Evolutionary conservation across 2,113 vertebrate species (phyloP), one percentile per base, ranked within the genome.

Genomic region (Leptocoma aspasia): DNA sequence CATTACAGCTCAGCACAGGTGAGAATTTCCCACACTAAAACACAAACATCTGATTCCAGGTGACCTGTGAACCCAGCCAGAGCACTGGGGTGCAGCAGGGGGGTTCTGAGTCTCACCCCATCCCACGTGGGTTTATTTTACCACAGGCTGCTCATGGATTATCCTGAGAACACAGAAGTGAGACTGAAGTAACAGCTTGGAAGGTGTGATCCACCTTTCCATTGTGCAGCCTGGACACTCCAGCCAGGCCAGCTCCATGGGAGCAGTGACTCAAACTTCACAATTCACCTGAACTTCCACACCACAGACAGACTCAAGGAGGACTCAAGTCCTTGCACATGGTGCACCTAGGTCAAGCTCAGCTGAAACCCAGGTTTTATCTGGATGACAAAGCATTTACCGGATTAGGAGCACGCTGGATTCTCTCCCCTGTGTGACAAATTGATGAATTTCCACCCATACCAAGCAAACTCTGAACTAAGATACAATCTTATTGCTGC

Each of bases 381-480:
- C 33, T 54, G 45, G 23, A 22, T 56, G 31, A 39, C 68, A 77
- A 47, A 53, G 33, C n/a, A 18, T 54, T 90, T 11, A 27, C 39
- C 30, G 83, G 21, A 59, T 50, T 2, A 61, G 61, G 76, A 54
- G 28, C 70, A 56, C 60, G 3, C 52, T 31, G 47, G 22, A 35
- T 49, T 61, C 66, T 73, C 78, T 59, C 57, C 47, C 11, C 28
- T 10, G 0, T 15, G 35, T 42, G 60, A 49, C n/a, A 28, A 82
- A 31, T 60, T 81, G 39, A 52, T 4, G 12, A 53, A 41, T 93
- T 92, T 95, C 87, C 69, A 96, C 90, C 94, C 96, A 88, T 49
- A 68, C 72, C 63, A 45, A 45, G 79, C 50, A 86, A 95, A n/a
- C 82, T 77, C 89, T 73, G 89, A 87, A 96, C 89, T 78, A 90